Evolutionary conservation across 2,113 vertebrate species (phyloP).

Genomic region (Xiphophorus couchianus): DNA sequence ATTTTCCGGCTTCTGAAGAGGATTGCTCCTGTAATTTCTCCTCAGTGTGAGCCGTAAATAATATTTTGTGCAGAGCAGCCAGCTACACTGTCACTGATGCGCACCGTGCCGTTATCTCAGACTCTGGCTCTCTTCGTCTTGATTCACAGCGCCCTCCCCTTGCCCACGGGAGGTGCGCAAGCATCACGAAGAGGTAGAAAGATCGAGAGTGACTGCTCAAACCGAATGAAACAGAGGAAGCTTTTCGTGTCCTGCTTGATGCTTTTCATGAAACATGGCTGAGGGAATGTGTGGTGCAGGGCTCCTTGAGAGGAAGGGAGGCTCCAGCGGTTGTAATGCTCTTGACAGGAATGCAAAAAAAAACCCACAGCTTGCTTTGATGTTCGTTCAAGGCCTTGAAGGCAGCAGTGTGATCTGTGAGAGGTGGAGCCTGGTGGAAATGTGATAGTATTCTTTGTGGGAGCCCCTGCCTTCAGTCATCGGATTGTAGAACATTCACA

Average conservation of each 20-base stretch:
- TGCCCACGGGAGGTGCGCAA: slow-evolving; percentile 56
- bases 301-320: slow-evolving; percentile 39
- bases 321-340: slow-evolving; percentile 71
- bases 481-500: slow-evolving; percentile 24
- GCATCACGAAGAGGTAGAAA: slow-evolving; percentile 38
- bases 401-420: slow-evolving; percentile 64
- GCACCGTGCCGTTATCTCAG: slow-evolving; percentile 60
- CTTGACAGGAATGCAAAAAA: slow-evolving; percentile 71
- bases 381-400: slow-evolving; percentile 72
- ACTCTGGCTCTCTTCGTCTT: slow-evolving; percentile 47
- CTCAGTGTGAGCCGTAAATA: slow-evolving; percentile 75
- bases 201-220: slow-evolving; percentile 16
- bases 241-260: slow-evolving; percentile 41
- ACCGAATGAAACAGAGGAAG: slow-evolving; percentile 34
- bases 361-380: slow-evolving; percentile 70
- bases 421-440: slow-evolving; percentile 68
- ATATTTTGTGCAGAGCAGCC: slow-evolving; percentile 67
- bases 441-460: slow-evolving; percentile 65
- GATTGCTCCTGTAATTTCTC: slow-evolving; percentile 69
- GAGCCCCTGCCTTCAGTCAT: slow-evolving; percentile 42
- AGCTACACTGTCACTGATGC: slow-evolving; percentile 64
- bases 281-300: slow-evolving; percentile 39
- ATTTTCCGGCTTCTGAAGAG: slow-evolving; percentile 62
- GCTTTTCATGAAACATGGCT: slow-evolving; percentile 62
- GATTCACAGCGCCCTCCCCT: slow-evolving; percentile 47